Base-by-base conservation (phyloP, 2,113 vertebrate species). In the Ochotona curzoniae region DNA sequence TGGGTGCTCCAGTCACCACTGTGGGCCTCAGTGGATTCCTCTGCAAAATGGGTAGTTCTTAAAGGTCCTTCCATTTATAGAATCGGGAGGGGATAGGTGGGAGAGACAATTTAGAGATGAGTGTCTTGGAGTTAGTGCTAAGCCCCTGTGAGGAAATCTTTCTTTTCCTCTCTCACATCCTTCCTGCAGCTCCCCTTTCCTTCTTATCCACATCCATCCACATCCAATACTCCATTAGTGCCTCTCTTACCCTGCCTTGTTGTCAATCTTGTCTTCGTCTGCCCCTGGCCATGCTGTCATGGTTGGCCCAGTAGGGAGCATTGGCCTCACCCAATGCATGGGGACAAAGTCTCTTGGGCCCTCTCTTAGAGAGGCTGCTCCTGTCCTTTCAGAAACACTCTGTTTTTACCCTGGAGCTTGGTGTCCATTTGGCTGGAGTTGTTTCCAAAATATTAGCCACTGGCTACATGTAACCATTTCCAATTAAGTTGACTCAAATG, bases 401-500 rank as follows among this genome's bases (percentile, higher is more conserved):
- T 9, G 0, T 3, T 30, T 79, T 73, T 10, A 13, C 83, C 69
- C 63, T 49, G 75, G 54, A 12, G 38, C 15, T 63, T 83, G 26
- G 44, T n/a, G 44, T 3, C 51, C 3, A 2, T 57, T 74, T 38
- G 44, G 5, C n/a, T 81, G 63, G 28, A 80, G 61, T 54, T 54
- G 63, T 25, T 44, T 63, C 15, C 54, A 71, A 1, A 71, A n/a
- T 54, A 13, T 35, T 81, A 73, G 30, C n/a, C 61, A 13, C 8
- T 66, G 71, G 26, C 21, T 49, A 75, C 44, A 60, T 21, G 23
- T 35, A 30, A 38, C 23, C 82, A 30, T 80, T 49, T 75, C 30
- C 57, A 57, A 75, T 84, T 78, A 86, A 70, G 70, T 80, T 49
- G 71, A 96, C 83, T 86, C 57, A 93, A 83, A 91, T 81, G 7